Base-by-base conservation (phyloP, 2,888 invertebrate species). In the Macaria liturata region DNA sequence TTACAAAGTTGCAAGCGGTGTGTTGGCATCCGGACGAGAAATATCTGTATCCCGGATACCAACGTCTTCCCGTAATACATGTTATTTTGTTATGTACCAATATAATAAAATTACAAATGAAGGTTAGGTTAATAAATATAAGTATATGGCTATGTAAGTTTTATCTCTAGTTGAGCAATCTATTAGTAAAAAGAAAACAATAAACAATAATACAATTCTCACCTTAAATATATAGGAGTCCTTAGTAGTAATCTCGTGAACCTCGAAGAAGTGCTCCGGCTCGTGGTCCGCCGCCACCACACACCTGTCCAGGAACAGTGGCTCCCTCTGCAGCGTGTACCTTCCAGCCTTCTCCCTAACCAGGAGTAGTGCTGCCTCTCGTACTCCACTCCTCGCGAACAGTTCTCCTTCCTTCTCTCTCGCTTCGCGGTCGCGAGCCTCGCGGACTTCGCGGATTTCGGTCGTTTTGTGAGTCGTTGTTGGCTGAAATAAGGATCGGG, bases 221-320 rank as follows among this genome's bases (percentile, higher is more conserved):
- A 98, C 98, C 95, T 98, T 98, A 89, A 98, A 97, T 86, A 98
- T 96, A 88, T 96, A 97, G 57, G 98, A 96, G 84, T 98, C 98
- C 90, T 97, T 98, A 61, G 97, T 96, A 67, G 97, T 95, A 67
- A 97, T 94, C 90, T 98, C 98, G 88, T 98, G 97, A 68, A 98
- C 95, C 93, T 98, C 98, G 84, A 98, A 98, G 86, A 97, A 97
- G 84, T 98, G 98, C 81, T 97, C 97, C 82, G 96, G 95, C 72
- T 98, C 98, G 59, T 96, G 95, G 83, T 98, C 98, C 53, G 97
- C 96, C 54, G 96, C 96, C 57, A 98, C 96, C 66, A 98, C 96
- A 87, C 98, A 98, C 75, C 97, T 94, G 83, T 98, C 97, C 77
- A 98, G 93, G 87, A 96, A 96, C 69, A 98, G 93, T 42, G 98